Conservation (phyloP, 2,797 vertebrate genomes). For the Lacerta bilineata region DNA sequence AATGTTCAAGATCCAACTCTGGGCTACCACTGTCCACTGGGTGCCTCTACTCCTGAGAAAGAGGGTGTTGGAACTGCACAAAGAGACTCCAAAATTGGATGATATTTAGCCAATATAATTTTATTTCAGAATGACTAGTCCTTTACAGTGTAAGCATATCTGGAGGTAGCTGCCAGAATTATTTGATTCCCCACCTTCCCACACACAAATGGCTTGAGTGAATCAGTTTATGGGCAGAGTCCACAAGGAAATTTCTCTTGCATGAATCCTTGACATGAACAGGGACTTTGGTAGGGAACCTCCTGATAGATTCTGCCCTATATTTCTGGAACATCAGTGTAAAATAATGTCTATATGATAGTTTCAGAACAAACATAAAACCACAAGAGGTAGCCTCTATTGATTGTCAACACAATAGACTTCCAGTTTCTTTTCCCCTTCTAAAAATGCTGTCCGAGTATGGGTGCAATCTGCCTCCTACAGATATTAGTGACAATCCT, state of each 20-base stretch:
- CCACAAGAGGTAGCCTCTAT: constrained; percentile 50
- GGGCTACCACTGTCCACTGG: background rate
- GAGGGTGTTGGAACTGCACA: background rate
- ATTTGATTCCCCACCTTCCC: constrained; percentile 58
- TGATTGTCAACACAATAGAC: constrained; percentile 81
- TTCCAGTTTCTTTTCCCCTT: constrained; percentile 55
- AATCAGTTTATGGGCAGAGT: background rate
- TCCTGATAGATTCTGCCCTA: background rate
- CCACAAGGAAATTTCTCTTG: background rate
- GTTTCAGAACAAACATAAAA: constrained; percentile 47
- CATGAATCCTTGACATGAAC: background rate
- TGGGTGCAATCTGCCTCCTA: background rate
- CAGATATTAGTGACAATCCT: background rate
- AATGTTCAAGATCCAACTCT: background rate
- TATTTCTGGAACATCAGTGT: background rate
- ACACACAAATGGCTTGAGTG: constrained; percentile 53
- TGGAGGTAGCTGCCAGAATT: constrained; percentile 83
- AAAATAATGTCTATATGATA: constrained; percentile 36
- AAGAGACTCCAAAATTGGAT: background rate
- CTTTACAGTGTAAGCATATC: constrained; percentile 76
- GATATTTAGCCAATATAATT: constrained; percentile 61
- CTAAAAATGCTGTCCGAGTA: constrained; percentile 11
- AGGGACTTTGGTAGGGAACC: too few relatives aligned
- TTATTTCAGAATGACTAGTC: constrained; percentile 81
- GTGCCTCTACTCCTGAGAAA: background rate